Conservation (phyloP, 2,888 invertebrate genomes). For the Galerucella pusilla region DNA sequence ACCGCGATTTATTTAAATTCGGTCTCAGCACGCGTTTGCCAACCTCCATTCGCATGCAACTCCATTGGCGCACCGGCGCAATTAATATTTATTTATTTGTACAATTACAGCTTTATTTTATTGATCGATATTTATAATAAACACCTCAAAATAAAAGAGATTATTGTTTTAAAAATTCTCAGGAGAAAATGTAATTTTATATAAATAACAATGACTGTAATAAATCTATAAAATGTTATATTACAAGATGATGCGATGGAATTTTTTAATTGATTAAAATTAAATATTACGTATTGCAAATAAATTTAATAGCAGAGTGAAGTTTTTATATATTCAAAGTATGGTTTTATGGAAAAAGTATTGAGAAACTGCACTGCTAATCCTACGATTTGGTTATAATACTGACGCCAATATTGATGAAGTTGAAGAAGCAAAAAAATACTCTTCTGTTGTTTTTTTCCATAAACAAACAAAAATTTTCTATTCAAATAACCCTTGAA, state of each 20-base stretch:
- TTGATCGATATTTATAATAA: no score
- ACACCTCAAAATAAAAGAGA: not conserved
- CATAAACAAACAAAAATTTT: no score
- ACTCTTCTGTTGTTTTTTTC: no score
- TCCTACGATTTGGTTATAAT: no score
- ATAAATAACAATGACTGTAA: constrained; percentile 20
- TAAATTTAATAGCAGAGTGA: not conserved
- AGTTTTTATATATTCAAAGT: not conserved
- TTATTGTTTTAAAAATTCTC: not conserved
- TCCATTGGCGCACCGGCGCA: constrained; percentile 10
- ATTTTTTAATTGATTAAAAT: constrained; percentile 8
- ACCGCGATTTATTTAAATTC: constrained; percentile 37
- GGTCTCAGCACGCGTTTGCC: constrained; percentile 31
- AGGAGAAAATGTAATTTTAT: not conserved
- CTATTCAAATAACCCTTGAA: no score
- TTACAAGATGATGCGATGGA: not conserved
- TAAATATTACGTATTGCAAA: not conserved
- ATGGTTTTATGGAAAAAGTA: no score
- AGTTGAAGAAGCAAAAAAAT: no score
- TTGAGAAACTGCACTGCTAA: no score
- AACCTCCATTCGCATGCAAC: constrained; percentile 24
- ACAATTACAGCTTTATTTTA: no score
- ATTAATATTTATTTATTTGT: not conserved
- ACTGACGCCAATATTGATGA: no score
- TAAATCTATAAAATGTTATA: constrained; percentile 3